A percentile compares a stretch with the other conserved stretches of the same genome.
Conservation (phyloP, 2,113 vertebrate species). For the Atherinomorus stipes region DNA sequence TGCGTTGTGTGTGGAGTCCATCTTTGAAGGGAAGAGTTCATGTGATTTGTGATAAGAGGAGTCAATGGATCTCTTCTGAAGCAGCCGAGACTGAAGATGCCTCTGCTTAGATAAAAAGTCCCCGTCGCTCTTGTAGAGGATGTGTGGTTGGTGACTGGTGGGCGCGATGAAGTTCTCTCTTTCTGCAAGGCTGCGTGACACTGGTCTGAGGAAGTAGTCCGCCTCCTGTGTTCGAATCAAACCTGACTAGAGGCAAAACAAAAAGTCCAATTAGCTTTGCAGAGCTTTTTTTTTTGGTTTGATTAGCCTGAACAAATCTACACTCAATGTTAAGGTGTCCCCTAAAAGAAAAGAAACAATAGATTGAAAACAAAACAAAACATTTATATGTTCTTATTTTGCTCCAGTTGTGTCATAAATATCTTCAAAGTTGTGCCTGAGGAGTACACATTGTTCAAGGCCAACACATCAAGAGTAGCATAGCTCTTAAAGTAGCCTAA, state of each 20-base stretch:
- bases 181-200: slow-evolving; percentile 77
- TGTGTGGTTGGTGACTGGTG: slow-evolving; percentile 81
- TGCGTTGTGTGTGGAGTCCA: not conserved
- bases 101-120: slow-evolving; percentile 19
- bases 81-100: not conserved
- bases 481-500: slow-evolving; percentile 13
- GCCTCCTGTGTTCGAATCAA: slow-evolving; percentile 88
- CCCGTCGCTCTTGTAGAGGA: slow-evolving; percentile 86
- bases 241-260: slow-evolving; percentile 86
- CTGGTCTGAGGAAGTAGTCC: slow-evolving; percentile 89
- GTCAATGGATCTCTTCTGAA: slow-evolving; percentile 41
- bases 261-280: slow-evolving; percentile 47
- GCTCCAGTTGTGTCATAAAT: not conserved
- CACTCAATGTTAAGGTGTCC: not conserved
- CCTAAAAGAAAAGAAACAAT: not conserved
- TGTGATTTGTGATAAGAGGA: slow-evolving; percentile 11
- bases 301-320: not conserved
- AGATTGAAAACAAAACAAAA: not conserved
- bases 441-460: not conserved
- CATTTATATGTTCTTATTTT: not conserved
- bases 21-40: slow-evolving; percentile 14
- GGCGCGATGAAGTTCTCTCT: slow-evolving; percentile 69
- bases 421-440: not conserved
- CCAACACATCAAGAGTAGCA: not conserved
- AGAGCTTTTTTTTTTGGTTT: not conserved